These are phyloP conservation scores for Vulpes lagopus DNA, from an alignment of 2,113 vertebrate species.

Conservation along the genomic window DNA sequence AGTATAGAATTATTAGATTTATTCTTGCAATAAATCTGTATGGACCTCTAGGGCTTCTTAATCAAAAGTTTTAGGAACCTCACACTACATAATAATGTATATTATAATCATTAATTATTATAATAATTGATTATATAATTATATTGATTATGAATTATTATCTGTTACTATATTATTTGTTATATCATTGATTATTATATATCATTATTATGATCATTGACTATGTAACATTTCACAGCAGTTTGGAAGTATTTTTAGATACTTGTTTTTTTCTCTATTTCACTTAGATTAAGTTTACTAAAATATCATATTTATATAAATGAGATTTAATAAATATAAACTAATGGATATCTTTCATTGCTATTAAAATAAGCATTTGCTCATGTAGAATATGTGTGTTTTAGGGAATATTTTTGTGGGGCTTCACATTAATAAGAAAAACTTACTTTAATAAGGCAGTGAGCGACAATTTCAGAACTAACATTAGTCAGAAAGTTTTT, in stretches of 20 bases:
- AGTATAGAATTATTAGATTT: too few relatives aligned
- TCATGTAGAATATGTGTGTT: background rate
- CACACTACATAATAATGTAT: background rate
- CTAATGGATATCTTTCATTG: background rate
- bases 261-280: background rate
- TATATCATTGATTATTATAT: background rate
- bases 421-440: background rate
- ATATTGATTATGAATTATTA: background rate
- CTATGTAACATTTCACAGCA: background rate
- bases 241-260: background rate
- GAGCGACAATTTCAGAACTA: background rate
- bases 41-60: background rate
- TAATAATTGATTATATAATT: background rate
- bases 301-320: slow-evolving; percentile 16
- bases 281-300: background rate
- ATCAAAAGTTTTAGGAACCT: background rate
- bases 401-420: background rate
- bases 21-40: background rate
- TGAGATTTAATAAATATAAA: background rate
- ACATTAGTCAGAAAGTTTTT: background rate
- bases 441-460: background rate
- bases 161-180: background rate
- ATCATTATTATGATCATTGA: background rate
- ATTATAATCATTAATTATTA: background rate
- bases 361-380: background rate